Percentiles rank a stretch among this genome's conserved stretches.
Conservation (phyloP, 2,888 invertebrate genomes). For the Nomada ferruginata region DNA sequence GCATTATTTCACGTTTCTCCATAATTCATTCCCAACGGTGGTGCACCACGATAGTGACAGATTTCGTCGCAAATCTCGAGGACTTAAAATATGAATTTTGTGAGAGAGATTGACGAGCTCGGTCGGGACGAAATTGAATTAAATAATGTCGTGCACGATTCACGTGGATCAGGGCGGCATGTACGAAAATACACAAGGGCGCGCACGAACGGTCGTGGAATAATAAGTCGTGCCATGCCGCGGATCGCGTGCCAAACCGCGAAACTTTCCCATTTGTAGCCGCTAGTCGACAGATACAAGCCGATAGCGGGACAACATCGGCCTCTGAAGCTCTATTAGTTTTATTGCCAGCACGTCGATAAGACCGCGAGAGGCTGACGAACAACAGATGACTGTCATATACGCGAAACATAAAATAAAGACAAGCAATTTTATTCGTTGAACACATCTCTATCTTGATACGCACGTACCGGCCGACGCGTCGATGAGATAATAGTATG, state of each 20-base stretch:
- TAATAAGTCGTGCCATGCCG: constrained; percentile 67
- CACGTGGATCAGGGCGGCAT: constrained; percentile 39
- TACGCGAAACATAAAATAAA: constrained; percentile 11
- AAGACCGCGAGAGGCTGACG: constrained; percentile 55
- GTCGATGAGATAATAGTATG: constrained; percentile 72
- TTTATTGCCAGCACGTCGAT: constrained; percentile 70
- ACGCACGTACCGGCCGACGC: constrained; percentile 65
- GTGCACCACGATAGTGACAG: no score
- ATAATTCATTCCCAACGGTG: no score
- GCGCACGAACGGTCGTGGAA: constrained; percentile 53
- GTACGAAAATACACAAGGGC: constrained; percentile 47
- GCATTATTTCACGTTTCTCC: no score
- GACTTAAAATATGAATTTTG: not conserved
- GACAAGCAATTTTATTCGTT: constrained; percentile 12
- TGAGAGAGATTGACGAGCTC: constrained; percentile 29
- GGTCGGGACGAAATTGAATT: constrained; percentile 40
- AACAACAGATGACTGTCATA: constrained; percentile 12
- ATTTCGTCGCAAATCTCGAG: no score
- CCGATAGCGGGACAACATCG: constrained; percentile 74
- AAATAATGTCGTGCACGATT: constrained; percentile 51
- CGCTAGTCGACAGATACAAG: constrained; percentile 75
- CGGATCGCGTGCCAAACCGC: constrained; percentile 76
- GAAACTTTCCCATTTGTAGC: constrained; percentile 78
- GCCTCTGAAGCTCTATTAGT: constrained; percentile 72
- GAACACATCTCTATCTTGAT: constrained; percentile 70